These are phyloP conservation scores for Cecidostiba fungosa DNA, from an alignment of 2,888 invertebrate species.

Conservation along the genomic window DNA sequence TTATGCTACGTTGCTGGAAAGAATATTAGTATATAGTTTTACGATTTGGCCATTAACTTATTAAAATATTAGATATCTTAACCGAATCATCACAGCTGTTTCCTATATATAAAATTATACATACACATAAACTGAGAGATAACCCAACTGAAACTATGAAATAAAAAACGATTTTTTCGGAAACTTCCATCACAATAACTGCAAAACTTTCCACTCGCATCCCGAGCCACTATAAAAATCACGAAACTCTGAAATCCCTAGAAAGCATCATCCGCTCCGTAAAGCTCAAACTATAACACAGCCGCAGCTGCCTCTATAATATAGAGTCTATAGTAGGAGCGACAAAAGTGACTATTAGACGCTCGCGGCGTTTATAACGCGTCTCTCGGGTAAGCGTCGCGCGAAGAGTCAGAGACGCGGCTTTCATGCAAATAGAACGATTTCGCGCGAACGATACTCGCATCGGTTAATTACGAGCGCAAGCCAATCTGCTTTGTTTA, in stretches of 20 bases:
- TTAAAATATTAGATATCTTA: too few relatives aligned
- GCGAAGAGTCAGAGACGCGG: background rate
- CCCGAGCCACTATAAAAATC: background rate
- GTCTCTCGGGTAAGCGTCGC: background rate
- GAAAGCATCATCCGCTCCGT: background rate
- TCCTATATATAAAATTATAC: too few relatives aligned
- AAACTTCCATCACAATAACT: background rate
- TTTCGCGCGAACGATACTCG: background rate
- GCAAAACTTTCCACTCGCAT: background rate
- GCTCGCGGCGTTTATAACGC: background rate
- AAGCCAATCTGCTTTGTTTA: background rate
- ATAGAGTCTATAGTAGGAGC: background rate
- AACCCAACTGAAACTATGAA: background rate
- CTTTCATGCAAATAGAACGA: background rate
- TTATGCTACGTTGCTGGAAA: background rate
- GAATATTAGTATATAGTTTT: background rate
- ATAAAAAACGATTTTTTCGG: too few relatives aligned
- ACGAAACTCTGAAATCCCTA: background rate
- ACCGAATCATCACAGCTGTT: too few relatives aligned
- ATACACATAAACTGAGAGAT: background rate
- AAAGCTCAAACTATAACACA: background rate
- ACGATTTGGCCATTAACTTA: too few relatives aligned
- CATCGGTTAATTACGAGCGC: background rate
- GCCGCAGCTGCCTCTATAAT: background rate
- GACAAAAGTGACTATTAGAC: constrained; percentile 2